These are phyloP conservation scores for Amiota communis DNA, from an alignment of 2,888 invertebrate genomes.

Conservation along the genomic window DNA sequence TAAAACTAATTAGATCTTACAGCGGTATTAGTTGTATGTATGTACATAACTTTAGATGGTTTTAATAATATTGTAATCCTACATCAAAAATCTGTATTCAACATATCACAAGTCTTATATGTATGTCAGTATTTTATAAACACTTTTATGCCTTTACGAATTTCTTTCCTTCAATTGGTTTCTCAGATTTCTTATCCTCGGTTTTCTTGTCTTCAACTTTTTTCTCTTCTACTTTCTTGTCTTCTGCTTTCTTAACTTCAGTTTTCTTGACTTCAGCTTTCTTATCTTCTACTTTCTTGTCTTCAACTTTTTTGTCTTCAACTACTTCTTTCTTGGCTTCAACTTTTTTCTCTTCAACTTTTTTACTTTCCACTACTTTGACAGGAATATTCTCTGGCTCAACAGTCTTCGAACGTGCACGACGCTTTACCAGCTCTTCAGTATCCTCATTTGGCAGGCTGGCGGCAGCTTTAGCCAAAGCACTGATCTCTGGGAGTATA, in stretches of 20 bases:
- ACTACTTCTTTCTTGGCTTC: neutral
- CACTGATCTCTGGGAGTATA: slow-evolving; percentile 64
- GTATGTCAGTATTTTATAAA: neutral
- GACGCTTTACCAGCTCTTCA: slow-evolving; percentile 47
- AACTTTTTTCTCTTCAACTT: slow-evolving; percentile 24
- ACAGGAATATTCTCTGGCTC: slow-evolving; percentile 8
- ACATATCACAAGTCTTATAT: slow-evolving; percentile 11
- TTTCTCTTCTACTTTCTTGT: neutral
- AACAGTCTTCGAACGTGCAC: slow-evolving; percentile 48
- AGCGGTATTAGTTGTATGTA: too few species aligned
- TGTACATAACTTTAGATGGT: too few species aligned
- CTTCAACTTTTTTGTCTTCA: neutral
- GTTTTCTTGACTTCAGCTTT: neutral
- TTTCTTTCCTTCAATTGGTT: neutral
- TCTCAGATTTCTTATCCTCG: too few species aligned
- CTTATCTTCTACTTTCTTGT: slow-evolving; percentile 17
- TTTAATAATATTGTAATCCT: too few species aligned
- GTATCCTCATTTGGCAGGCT: slow-evolving; percentile 56
- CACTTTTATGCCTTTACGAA: neutral
- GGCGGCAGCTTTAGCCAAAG: slow-evolving; percentile 63
- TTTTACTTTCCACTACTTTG: neutral
- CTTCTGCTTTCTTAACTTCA: neutral
- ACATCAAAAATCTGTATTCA: neutral
- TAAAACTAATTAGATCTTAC: too few species aligned
- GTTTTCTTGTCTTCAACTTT: slow-evolving; percentile 22